Base-by-base conservation (phyloP, 1,140 invertebrate species). In the Bathynomus jamesi region DNA sequence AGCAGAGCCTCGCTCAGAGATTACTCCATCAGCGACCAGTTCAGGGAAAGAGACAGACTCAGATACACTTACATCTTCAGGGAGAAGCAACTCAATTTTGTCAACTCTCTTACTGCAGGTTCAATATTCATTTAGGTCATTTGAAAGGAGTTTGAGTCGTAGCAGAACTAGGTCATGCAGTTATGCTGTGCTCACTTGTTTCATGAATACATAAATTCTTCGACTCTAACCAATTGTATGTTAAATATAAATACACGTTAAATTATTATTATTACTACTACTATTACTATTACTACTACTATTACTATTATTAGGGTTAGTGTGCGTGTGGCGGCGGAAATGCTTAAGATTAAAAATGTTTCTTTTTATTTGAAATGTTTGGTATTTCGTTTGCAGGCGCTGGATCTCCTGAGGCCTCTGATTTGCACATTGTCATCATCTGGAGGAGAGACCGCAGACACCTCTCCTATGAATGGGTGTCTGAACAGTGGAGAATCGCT, bases 381-480 rank as follows among this genome's bases (percentile, higher is more conserved):
- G n/a, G n/a, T n/a, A n/a, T n/a, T n/a, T n/a, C n/a, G n/a, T n/a
- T n/a, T n/a, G n/a, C n/a, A 84, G 84, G 81, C 29, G 86, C 86
- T 78, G 82, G 84, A 11, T 71, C 75, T 13, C 72, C 69, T 7
- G 24, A 71, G 4, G 71, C 71, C 32, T 67, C 69, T 0, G 66
- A 72, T 70, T 65, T 81, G 83, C 71, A 88, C 90, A 80, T 87
- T 29, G 93, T 94, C 0, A 89, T 97, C 30, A 88, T 98, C 72
- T 97, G 94, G 93, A 86, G 94, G 24, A 85, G 90, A 61, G 93
- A 95, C 81, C 86, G 87, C 21, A 88, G 88, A 25, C 88, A 90
- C 69, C 83, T 96, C n/a, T 92, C 92, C 79, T 97, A 95, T 80
- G 93, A 96, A 79, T 97, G 95, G 94, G 81, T 94, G 3, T 84